These are phyloP conservation scores for Brenthis ino DNA, from an alignment of 2,888 invertebrate species.

Conservation along the genomic window DNA sequence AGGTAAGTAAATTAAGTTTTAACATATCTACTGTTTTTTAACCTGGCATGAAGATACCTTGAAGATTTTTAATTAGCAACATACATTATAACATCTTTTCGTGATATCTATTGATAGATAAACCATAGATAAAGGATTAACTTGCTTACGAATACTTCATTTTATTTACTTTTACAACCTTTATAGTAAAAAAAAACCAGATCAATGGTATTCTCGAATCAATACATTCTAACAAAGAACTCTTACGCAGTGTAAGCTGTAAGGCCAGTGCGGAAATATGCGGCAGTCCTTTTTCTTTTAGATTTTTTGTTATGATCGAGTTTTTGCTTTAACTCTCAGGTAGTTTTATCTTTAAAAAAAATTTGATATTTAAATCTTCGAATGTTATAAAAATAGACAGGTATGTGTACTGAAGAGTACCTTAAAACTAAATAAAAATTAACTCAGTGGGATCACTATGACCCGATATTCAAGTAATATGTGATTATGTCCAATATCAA, in stretches of 20 bases:
- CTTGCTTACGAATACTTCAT: too few species aligned
- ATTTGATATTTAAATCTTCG: too few species aligned
- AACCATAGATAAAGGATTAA: too few species aligned
- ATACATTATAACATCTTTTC: too few species aligned
- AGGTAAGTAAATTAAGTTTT: too few species aligned
- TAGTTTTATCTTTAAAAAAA: not conserved
- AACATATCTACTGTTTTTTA: not conserved
- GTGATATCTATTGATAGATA: too few species aligned
- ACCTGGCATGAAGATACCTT: not conserved
- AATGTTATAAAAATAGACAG: too few species aligned
- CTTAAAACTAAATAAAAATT: too few species aligned
- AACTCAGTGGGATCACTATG: not conserved
- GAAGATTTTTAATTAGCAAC: too few species aligned
- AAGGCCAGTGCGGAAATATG: slow-evolving; percentile 31
- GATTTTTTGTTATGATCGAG: slow-evolving; percentile 5
- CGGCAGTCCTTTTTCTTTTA: slow-evolving; percentile 27
- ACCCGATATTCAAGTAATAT: slow-evolving; percentile 5
- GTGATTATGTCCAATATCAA: not conserved
- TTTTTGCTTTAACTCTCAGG: not conserved
- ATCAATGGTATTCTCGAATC: slow-evolving; percentile 14
- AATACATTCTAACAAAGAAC: slow-evolving; percentile 28
- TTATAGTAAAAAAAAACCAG: not conserved
- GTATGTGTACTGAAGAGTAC: too few species aligned
- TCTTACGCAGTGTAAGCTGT: slow-evolving; percentile 11
- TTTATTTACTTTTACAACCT: slow-evolving; percentile 2